Evolutionary conservation across 2,797 vertebrate species (phyloP).

Genomic region (Leucoraja ocellata): DNA sequence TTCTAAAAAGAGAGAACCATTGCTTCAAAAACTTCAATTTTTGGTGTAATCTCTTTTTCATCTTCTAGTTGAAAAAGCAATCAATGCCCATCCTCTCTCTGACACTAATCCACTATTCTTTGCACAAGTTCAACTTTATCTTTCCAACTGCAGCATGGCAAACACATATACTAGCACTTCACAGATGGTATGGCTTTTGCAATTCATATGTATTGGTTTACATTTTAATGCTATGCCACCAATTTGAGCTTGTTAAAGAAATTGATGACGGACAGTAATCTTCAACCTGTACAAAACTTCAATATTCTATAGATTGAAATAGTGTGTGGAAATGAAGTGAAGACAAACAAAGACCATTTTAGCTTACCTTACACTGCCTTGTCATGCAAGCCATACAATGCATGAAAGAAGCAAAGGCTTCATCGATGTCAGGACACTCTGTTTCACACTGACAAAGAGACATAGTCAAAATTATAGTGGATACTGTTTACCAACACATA

Average conservation of each 20-base stretch:
- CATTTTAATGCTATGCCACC: background rate
- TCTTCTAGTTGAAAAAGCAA: too few species aligned
- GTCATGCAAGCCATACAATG: slow-evolving; percentile 68
- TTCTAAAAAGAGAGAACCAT: background rate
- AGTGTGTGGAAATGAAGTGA: background rate
- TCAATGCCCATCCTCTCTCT: background rate
- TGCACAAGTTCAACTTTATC: background rate
- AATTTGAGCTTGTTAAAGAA: background rate
- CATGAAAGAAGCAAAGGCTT: slow-evolving; percentile 65
- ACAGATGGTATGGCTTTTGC: background rate
- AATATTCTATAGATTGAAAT: background rate
- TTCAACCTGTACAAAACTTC: background rate
- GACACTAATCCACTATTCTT: background rate
- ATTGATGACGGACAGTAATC: background rate
- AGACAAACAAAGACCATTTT: background rate
- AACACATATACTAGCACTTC: background rate
- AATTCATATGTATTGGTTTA: background rate
- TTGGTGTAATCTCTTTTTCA: background rate
- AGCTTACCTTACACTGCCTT: slow-evolving; percentile 72
- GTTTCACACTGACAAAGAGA: slow-evolving; percentile 48
- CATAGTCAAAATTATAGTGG: background rate
- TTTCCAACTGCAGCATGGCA: background rate
- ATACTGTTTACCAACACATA: background rate
- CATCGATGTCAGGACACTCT: slow-evolving; percentile 47
- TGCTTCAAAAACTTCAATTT: background rate